Percentiles rank a stretch among this genome's conserved stretches.
These are phyloP conservation scores for Coleophora flavipennella DNA, from an alignment of 2,888 invertebrate species.

Conservation along the genomic window DNA sequence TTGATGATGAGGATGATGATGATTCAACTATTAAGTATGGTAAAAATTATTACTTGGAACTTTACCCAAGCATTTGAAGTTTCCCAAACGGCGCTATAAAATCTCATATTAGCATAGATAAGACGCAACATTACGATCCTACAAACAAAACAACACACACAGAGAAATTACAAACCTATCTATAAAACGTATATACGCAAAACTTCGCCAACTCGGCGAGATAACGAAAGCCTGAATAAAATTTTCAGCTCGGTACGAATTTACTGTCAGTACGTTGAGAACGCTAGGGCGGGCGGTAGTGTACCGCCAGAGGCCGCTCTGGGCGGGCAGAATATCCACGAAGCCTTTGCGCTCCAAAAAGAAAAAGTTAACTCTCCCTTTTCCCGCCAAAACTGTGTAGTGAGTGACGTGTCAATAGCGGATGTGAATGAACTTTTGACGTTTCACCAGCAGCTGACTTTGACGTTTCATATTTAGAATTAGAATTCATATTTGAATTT, in stretches of 20 bases:
- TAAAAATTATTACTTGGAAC: no score
- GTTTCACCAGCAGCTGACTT: constrained; percentile 24
- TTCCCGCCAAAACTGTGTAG: background rate
- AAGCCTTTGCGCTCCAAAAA: background rate
- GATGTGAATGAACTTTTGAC: constrained; percentile 21
- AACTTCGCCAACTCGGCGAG: constrained; percentile 22
- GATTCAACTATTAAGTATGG: no score
- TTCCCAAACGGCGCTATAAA: no score
- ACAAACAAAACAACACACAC: no score
- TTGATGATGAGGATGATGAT: no score
- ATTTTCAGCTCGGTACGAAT: constrained; percentile 35
- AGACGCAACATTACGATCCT: constrained; percentile 4
- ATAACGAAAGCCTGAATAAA: constrained; percentile 35
- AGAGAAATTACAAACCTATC: constrained; percentile 15
- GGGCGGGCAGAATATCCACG: constrained; percentile 41
- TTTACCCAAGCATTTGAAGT: no score
- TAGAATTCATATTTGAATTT: background rate
- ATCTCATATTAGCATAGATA: constrained; percentile 15
- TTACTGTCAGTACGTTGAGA: constrained; percentile 26
- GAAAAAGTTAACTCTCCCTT: background rate
- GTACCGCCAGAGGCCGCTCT: constrained; percentile 28
- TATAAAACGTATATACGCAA: constrained; percentile 6
- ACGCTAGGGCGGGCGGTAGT: constrained; percentile 49
- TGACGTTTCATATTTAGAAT: constrained; percentile 17
- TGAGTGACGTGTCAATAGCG: constrained; percentile 6